Evolutionary conservation across 2,797 vertebrate species (phyloP), one percentile per base, ranked within the genome.

Genomic region (Muraenolepis orangiensis): DNA sequence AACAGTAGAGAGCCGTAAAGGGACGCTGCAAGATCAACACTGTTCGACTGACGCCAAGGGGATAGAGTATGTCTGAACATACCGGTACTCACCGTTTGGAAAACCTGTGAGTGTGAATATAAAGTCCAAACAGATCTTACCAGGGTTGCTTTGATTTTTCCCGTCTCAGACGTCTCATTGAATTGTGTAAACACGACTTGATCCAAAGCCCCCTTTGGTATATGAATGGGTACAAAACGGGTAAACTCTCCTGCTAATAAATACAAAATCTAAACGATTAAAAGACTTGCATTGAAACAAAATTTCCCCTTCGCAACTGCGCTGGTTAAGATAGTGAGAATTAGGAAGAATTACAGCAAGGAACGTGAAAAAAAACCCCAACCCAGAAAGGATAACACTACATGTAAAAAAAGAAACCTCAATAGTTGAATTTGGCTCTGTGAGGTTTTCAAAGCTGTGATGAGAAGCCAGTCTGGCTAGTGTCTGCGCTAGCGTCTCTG

Each of bases 171-270:
- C 1, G n/a, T 64, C 23, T 64, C n/a, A 12, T 26, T 64, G 57
- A 64, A 64, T 26, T 26, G 23, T 64, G 57, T 26, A 11, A 64
- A 23, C 57, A 64, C 26, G 57, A 64, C 23, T n/a, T 64, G 57
- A 64, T 64, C 23, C 23, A 64, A n/a, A 64, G n/a, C n/a, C n/a
- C 57, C 57, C n/a, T 64, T 64, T 64, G 57, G 57, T 64, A 64
- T 64, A 26, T 64, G 4, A 10, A 64, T 26, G 57, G 26, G 57
- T 26, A 26, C 57, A 26, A 26, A 26, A 26, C 26, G 57, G 57
- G 57, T 64, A 64, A 64, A 64, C 57, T 26, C 57, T 64, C n/a
- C 57, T 26, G 57, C 57, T 12, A 12, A 64, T 64, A 64, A 64
- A 64, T 64, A 64, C 51, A n/a, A 7, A 57, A 64, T 64, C n/a